Conservation (phyloP, 2,113 vertebrate species). For the Odontesthes bonariensis region DNA sequence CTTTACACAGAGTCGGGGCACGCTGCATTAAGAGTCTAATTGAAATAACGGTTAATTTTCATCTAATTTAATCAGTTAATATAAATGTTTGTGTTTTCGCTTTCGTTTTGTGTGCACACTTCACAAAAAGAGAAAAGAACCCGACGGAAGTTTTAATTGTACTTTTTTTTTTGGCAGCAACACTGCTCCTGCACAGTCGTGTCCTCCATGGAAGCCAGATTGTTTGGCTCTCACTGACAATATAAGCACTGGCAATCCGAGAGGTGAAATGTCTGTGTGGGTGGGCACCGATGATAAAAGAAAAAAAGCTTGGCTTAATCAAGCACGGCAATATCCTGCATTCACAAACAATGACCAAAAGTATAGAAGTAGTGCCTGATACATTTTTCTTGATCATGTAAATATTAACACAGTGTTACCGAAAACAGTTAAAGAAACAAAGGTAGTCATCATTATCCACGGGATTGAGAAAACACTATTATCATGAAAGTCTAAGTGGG, state of each 20-base stretch:
- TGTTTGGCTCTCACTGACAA: slow-evolving; percentile 9
- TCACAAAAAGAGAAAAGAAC: neutral
- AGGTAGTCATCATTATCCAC: neutral
- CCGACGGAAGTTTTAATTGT: neutral
- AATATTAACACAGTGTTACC: neutral
- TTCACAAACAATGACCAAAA: neutral
- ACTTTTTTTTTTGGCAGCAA: neutral
- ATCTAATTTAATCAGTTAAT: neutral
- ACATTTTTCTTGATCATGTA: neutral
- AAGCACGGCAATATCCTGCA: neutral
- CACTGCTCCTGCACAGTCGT: neutral
- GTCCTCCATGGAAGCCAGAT: neutral
- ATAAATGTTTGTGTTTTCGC: neutral
- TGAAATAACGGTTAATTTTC: neutral
- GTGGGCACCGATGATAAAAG: neutral
- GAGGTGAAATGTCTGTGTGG: slow-evolving; percentile 8
- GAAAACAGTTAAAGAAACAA: neutral
- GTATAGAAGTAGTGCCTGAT: neutral
- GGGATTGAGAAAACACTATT: no score
- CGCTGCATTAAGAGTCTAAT: neutral
- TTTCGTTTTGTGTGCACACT: neutral
- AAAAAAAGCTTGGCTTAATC: neutral
- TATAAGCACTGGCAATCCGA: slow-evolving; percentile 8
- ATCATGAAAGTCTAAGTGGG: no score
- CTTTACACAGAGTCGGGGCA: neutral